These are phyloP conservation scores for Trididemnum miniatum DNA, from an alignment of 23 tunicate species.

Conservation along the genomic window DNA sequence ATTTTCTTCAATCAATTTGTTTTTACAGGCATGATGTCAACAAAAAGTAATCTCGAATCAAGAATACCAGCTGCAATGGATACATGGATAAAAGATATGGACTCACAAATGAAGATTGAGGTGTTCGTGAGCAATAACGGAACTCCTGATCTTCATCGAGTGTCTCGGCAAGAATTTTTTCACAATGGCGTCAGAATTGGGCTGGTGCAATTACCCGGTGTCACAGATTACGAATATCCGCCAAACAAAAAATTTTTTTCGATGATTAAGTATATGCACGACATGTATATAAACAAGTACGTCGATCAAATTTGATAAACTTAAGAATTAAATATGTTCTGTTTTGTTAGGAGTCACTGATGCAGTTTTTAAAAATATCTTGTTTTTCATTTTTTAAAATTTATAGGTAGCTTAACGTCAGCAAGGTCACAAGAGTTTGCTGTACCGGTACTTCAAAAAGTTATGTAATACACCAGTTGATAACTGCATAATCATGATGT, in stretches of 20 bases:
- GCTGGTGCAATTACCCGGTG: constrained; percentile 50
- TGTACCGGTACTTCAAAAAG: no score
- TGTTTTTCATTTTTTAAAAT: no score
- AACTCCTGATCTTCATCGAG: not conserved
- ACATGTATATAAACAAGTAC: constrained; percentile 38
- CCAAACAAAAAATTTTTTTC: constrained; percentile 67
- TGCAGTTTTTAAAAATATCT: no score
- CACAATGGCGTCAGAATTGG: constrained; percentile 7
- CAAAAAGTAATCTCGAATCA: constrained; percentile 29
- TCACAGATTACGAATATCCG: constrained; percentile 47
- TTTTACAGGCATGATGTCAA: constrained; percentile 72
- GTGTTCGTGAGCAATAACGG: constrained; percentile 47
- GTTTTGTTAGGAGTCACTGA: no score
- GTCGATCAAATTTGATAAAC: no score
- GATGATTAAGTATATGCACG: constrained; percentile 60
- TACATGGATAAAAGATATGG: constrained; percentile 37
- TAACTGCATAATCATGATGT: no score
- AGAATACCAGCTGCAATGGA: constrained; percentile 41
- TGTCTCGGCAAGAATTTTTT: not conserved
- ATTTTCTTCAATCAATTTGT: no score
- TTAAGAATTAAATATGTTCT: no score
- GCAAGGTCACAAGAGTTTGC: no score
- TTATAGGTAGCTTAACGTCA: no score
- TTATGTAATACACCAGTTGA: no score
- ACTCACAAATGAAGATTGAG: not conserved